Evolutionary conservation across 1,140 invertebrate species (phyloP).

Genomic region (Zaprionus ghesquierei): DNA sequence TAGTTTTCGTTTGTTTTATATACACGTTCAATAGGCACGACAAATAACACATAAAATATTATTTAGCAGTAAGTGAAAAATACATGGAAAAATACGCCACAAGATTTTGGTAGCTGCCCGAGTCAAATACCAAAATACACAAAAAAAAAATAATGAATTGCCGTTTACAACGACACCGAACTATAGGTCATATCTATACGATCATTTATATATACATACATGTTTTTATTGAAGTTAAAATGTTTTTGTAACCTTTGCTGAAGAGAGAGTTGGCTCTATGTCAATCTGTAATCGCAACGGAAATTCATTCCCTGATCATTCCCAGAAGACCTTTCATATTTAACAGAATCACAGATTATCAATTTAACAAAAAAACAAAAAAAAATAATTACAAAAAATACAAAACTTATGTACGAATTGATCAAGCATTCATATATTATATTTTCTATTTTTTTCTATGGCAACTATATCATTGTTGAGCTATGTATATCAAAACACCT

Average conservation of each 20-base stretch:
- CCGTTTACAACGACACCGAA: slow-evolving; percentile 31
- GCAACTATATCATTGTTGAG: background rate
- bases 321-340: slow-evolving; percentile 3
- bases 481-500: too few species aligned
- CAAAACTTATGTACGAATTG: background rate
- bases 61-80: slow-evolving; percentile 11
- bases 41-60: slow-evolving; percentile 28
- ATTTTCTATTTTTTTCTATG: slow-evolving; percentile 1
- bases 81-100: slow-evolving; percentile 29
- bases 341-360: slow-evolving; percentile 69
- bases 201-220: background rate
- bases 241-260: slow-evolving; percentile 1
- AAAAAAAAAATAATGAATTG: slow-evolving; percentile 22
- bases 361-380: slow-evolving; percentile 43
- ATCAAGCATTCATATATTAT: background rate
- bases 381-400: slow-evolving; percentile 2
- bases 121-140: slow-evolving; percentile 10
- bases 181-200: slow-evolving; percentile 1
- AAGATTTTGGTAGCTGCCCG: background rate
- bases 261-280: slow-evolving; percentile 6
- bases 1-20: slow-evolving; percentile 38
- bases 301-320: slow-evolving; percentile 1
- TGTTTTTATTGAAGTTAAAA: slow-evolving; percentile 12
- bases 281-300: slow-evolving; percentile 1
- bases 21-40: slow-evolving; percentile 41